Percentiles rank a stretch among this genome's conserved stretches.
Conservation (phyloP, 1,140 invertebrate species). For the Glomeris maerens region DNA sequence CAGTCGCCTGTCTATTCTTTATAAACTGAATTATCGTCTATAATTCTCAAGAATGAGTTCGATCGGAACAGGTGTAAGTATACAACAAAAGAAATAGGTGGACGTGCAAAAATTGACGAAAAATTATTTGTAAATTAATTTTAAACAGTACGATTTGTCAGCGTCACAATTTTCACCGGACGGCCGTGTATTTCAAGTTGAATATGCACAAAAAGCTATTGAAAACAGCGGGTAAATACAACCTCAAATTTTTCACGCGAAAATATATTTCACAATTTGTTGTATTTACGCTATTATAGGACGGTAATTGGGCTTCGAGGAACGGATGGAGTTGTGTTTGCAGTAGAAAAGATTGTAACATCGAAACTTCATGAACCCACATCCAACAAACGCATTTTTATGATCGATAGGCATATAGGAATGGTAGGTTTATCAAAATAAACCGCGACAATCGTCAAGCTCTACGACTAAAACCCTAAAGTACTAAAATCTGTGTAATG, state of each 20-base stretch:
- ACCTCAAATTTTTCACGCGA: background rate
- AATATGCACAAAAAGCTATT: constrained; percentile 98
- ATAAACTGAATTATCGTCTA: no score
- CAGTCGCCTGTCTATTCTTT: no score
- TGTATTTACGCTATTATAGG: constrained; percentile 33
- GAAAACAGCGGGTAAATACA: constrained; percentile 85
- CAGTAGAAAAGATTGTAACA: constrained; percentile 93
- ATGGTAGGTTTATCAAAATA: constrained; percentile 60
- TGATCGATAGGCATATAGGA: constrained; percentile 86
- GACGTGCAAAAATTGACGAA: constrained; percentile 7
- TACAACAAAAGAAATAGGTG: constrained; percentile 7
- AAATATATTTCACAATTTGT: background rate
- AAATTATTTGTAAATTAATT: constrained; percentile 5
- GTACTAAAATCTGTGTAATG: no score
- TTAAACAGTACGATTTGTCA: constrained; percentile 83
- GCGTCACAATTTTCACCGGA: constrained; percentile 99
- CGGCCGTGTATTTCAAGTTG: constrained; percentile 96
- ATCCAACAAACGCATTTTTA: constrained; percentile 87
- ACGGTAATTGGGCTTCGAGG: constrained; percentile 88
- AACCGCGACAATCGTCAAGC: no score
- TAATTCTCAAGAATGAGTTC: constrained; percentile 90
- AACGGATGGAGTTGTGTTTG: constrained; percentile 93
- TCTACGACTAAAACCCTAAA: background rate
- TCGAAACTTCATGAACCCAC: constrained; percentile 91
- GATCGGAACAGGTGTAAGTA: constrained; percentile 82